Evolutionary conservation across 2,113 vertebrate genomes (phyloP), one percentile per base, ranked within the genome.

Genomic region (Semicossyphus pulcher): DNA sequence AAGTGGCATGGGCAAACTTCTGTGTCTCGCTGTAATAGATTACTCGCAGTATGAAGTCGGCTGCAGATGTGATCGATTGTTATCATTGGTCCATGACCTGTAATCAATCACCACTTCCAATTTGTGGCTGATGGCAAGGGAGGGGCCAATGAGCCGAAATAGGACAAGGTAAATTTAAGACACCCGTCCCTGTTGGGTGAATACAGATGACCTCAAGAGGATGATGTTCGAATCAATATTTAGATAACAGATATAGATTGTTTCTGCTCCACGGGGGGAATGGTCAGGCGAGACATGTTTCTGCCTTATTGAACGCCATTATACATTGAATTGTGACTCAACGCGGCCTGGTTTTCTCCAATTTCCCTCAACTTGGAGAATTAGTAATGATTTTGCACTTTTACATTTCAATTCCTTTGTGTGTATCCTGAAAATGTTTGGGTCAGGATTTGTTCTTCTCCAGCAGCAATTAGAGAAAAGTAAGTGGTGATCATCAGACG

Each of bases 41-140:
- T 74, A 86, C 76, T 76, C 25, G 61, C 58, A 34, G 37, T 60
- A 16, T 85, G 73, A 81, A 85, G 85, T 81, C 78, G 81, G 74
- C 47, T 10, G 72, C 73, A 64, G 20, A 36, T 32, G 75, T 85
- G 86, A 91, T 86, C 61, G 75, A 90, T 86, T 68, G 81, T 77
- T 79, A 88, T 81, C 76, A 83, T 88, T 83, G 15, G 31, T 52
- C 68, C 51, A 32, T 56, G 76, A 85, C 71, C 85, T 18, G 60
- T 83, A 64, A 90, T 91, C 88, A 88, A 86, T 93, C 89, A 85
- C 54, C 45, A 14, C 57, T 57, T 87, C 90, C 80, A 85, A 69
- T 85, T 72, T 79, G 68, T 76, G 57, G 76, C 58, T 72, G 77
- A 83, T 83, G 79, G 61, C 72, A 37, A 12, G 62, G 80, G 70